A percentile compares a stretch with the other conserved stretches of the same genome.
These are phyloP conservation scores for Takifugu bimaculatus DNA, from an alignment of 2,113 vertebrate genomes.

Conservation along the genomic window DNA sequence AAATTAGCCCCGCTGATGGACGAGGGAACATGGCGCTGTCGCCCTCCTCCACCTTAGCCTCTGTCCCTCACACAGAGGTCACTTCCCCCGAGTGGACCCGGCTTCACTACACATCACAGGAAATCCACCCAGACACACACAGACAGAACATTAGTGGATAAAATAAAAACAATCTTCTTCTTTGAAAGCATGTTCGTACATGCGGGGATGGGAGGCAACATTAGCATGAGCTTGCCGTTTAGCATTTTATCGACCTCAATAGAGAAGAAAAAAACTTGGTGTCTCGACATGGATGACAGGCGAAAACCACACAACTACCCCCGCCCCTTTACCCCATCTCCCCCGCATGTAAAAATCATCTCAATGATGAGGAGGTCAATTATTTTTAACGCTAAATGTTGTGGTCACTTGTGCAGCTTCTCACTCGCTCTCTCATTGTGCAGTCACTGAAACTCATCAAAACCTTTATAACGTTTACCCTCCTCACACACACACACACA, in stretches of 20 bases:
- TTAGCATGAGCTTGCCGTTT: too few species aligned
- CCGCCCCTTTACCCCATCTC: not conserved
- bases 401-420: conserved; percentile 18
- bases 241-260: too few species aligned
- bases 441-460: conserved; percentile 10
- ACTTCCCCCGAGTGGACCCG: conserved; percentile 33
- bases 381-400: conserved; percentile 37
- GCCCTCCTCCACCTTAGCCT: conserved; percentile 36
- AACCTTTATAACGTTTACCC: not conserved
- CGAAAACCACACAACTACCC: too few species aligned
- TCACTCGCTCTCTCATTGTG: not conserved
- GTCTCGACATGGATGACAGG: too few species aligned
- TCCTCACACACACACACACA: conserved; percentile 16
- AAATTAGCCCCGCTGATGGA: conserved; percentile 75
- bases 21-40: conserved; percentile 65
- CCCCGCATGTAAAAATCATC: not conserved
- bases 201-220: too few species aligned
- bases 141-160: not conserved
- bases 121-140: conserved; percentile 11
- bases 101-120: conserved; percentile 48
- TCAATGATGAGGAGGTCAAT: conserved; percentile 10
- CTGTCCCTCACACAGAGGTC: conserved; percentile 52
- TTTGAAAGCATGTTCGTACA: too few species aligned
- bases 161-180: not conserved
- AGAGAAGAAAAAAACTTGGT: too few species aligned